Evolutionary conservation across 2,888 invertebrate species (phyloP).

Genomic region (Malthinus seriepunctatus): DNA sequence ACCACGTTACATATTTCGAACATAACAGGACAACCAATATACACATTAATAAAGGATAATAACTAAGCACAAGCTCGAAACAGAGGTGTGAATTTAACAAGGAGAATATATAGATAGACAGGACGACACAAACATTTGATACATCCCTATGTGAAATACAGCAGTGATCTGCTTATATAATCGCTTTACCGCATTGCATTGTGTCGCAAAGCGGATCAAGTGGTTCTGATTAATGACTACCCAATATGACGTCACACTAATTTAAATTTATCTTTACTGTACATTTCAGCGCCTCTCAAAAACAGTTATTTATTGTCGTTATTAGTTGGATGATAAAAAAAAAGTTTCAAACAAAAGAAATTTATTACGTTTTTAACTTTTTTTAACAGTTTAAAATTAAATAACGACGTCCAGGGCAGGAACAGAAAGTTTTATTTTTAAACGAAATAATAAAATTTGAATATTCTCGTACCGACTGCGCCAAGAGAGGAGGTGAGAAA

Average conservation of each 20-base stretch:
- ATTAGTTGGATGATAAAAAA: conserved; percentile 5
- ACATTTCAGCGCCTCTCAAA: conserved; percentile 30
- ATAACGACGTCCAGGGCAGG: too few relatives aligned
- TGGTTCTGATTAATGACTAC: conserved; percentile 43
- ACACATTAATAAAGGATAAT: conserved; percentile 25
- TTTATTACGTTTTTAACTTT: too few relatives aligned
- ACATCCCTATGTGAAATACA: conserved; percentile 35
- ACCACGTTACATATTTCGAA: conserved; percentile 10
- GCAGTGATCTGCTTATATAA: conserved; percentile 44
- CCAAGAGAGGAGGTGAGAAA: too few relatives aligned
- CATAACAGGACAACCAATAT: conserved; percentile 13
- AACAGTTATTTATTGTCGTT: conserved; percentile 29
- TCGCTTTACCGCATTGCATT: conserved; percentile 45
- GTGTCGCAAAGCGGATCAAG: conserved; percentile 42
- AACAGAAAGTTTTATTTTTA: too few relatives aligned
- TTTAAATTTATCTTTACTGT: conserved; percentile 40
- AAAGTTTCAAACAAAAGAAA: too few relatives aligned
- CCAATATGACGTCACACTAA: conserved; percentile 44
- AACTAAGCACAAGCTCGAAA: conserved; percentile 19
- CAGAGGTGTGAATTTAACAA: conserved; percentile 19
- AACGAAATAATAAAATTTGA: too few relatives aligned
- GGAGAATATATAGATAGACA: conserved; percentile 24
- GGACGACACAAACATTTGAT: conserved; percentile 33
- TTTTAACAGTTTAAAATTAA: too few relatives aligned
- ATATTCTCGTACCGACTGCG: too few relatives aligned